Conservation (phyloP, 2,888 invertebrate species). For the Drosophila vallismaia region DNA sequence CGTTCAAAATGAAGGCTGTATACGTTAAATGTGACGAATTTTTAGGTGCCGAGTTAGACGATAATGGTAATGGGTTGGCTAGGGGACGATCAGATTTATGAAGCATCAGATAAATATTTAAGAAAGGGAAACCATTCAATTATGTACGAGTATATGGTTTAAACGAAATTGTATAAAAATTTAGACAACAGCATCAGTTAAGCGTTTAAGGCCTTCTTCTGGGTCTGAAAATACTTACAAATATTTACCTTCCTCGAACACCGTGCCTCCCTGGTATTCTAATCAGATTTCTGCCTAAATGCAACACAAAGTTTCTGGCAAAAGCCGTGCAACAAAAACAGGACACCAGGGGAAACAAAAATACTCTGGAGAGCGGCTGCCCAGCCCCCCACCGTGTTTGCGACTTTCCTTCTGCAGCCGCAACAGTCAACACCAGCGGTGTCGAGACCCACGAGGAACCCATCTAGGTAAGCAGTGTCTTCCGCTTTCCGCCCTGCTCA, state of each 20-base stretch:
- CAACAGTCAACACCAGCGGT: slow-evolving; percentile 68
- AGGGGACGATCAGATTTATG: neutral
- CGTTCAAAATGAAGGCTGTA: slow-evolving; percentile 36
- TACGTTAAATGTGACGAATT: slow-evolving; percentile 45
- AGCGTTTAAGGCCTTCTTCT: neutral
- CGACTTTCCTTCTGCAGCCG: slow-evolving; percentile 15
- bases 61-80: slow-evolving; percentile 20
- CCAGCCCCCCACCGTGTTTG: neutral
- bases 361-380: slow-evolving; percentile 4
- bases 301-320: slow-evolving; percentile 28
- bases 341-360: slow-evolving; percentile 7
- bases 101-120: neutral
- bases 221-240: neutral
- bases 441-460: slow-evolving; percentile 46
- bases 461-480: slow-evolving; percentile 37
- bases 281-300: slow-evolving; percentile 25
- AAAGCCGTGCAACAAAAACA: slow-evolving; percentile 39
- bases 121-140: neutral
- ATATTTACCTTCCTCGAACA: neutral
- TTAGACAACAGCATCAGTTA: neutral
- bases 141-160: neutral
- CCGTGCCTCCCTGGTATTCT: neutral
- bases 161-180: neutral
- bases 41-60: slow-evolving; percentile 21
- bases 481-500: slow-evolving; percentile 13